Evolutionary conservation across 2,113 vertebrate species (phyloP).

Genomic region (Notothenia coriiceps): DNA sequence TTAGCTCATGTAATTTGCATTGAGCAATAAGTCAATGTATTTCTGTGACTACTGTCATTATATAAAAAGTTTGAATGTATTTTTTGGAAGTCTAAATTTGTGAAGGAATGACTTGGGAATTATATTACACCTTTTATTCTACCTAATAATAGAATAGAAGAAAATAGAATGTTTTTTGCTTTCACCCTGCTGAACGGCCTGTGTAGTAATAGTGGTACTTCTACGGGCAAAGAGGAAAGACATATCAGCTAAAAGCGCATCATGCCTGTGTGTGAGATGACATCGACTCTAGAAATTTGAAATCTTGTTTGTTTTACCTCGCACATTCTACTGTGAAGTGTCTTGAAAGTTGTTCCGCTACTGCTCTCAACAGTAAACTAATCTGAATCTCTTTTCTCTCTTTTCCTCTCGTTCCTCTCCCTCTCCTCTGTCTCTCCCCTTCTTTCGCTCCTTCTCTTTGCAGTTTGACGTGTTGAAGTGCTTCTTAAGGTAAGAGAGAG

Average conservation of each 20-base stretch:
- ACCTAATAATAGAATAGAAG: background rate
- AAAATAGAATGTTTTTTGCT: background rate
- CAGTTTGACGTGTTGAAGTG: constrained; percentile 70
- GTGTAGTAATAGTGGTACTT: background rate
- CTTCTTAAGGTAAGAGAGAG: constrained; percentile 77
- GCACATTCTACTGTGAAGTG: constrained; percentile 33
- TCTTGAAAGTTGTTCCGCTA: constrained; percentile 38
- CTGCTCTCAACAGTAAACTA: constrained; percentile 39
- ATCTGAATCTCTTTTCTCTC: constrained; percentile 44
- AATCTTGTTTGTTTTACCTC: constrained; percentile 12
- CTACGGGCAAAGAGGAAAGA: background rate
- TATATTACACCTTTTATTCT: background rate
- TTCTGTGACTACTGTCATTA: background rate
- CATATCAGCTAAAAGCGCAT: constrained; percentile 1
- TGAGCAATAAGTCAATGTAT: too few species aligned
- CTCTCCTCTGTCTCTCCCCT: constrained; percentile 4
- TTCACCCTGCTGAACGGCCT: too few species aligned
- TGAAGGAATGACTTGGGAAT: background rate
- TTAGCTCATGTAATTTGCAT: background rate
- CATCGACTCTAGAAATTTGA: constrained; percentile 12
- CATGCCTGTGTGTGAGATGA: constrained; percentile 1
- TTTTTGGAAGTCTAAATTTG: background rate
- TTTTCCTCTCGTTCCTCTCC: background rate
- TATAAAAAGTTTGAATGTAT: background rate
- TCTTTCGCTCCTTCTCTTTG: constrained; percentile 29